These are phyloP conservation scores for Todus mexicanus DNA, from an alignment of 2,797 vertebrate species.

Conservation along the genomic window DNA sequence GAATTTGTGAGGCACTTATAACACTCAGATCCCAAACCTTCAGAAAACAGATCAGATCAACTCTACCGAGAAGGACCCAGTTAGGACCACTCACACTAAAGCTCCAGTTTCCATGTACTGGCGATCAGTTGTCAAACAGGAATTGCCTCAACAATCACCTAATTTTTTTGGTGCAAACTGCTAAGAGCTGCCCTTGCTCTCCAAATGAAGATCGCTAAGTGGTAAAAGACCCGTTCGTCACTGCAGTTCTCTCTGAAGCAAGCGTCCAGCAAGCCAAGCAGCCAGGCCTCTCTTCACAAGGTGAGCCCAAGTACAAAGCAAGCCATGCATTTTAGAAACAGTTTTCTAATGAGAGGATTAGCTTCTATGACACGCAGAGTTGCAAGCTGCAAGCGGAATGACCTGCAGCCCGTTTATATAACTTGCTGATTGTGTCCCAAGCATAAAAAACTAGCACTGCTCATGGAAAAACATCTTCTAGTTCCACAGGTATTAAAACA, in stretches of 20 bases:
- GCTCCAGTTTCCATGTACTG: background rate
- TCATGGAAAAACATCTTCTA: conserved; percentile 25
- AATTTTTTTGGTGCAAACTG: background rate
- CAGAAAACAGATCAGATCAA: background rate
- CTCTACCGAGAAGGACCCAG: background rate
- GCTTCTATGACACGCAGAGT: background rate
- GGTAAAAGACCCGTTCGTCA: conserved; percentile 36
- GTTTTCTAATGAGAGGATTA: background rate
- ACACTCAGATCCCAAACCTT: background rate
- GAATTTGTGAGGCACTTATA: background rate
- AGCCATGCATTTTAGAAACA: conserved; percentile 47
- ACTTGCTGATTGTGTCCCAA: conserved; percentile 3
- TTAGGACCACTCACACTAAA: background rate
- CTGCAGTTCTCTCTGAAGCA: conserved; percentile 18
- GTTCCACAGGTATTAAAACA: conserved; percentile 50
- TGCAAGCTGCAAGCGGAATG: conserved; percentile 40
- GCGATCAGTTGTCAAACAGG: background rate
- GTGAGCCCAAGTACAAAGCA: conserved; percentile 47
- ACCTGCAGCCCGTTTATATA: background rate
- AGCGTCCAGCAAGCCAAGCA: background rate
- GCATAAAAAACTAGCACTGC: conserved; percentile 3
- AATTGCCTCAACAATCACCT: background rate
- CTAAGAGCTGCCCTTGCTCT: background rate
- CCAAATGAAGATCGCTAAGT: background rate
- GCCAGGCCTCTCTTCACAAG: background rate